Evolutionary conservation across 2,113 vertebrate genomes (phyloP).

Genomic region (Tonatia bakeri): DNA sequence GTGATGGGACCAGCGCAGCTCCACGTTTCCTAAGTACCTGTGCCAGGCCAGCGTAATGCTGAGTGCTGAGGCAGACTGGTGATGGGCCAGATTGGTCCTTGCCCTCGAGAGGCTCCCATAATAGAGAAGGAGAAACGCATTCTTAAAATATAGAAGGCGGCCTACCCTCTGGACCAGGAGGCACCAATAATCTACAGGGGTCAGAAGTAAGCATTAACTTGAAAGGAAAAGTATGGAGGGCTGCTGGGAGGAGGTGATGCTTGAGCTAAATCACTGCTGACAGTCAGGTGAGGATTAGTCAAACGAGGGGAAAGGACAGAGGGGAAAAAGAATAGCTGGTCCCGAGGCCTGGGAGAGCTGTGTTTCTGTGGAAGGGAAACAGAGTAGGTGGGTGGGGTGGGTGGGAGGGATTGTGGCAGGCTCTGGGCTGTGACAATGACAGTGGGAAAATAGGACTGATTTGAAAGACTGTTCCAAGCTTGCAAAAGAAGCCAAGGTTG

Average conservation of each 20-base stretch:
- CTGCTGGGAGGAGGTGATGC: background rate
- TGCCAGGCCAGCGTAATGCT: background rate
- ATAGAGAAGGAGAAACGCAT: background rate
- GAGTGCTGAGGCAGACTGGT: background rate
- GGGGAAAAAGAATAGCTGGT: background rate
- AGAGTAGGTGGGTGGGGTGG: too few species aligned
- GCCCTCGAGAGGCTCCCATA: background rate
- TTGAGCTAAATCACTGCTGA: background rate
- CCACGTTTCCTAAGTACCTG: background rate
- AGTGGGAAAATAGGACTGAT: background rate
- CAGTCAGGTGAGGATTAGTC: background rate
- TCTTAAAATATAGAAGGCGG: background rate
- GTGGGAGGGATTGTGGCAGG: background rate
- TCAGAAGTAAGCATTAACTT: background rate
- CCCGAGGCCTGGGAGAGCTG: background rate
- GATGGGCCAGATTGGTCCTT: background rate
- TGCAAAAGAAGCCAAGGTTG: background rate
- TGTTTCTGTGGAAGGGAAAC: background rate
- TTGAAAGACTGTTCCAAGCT: background rate
- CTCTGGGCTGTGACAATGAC: background rate
- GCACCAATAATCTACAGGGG: background rate
- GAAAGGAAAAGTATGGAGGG: constrained; percentile 2
- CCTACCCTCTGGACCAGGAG: background rate
- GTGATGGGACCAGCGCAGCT: background rate
- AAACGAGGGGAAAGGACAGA: background rate